A percentile compares a stretch with the other conserved stretches of the same genome.
phyloP scores from a whole-genome alignment of 2,797 vertebrate genomes.

The Hyperoplus immaculatus region DNA sequence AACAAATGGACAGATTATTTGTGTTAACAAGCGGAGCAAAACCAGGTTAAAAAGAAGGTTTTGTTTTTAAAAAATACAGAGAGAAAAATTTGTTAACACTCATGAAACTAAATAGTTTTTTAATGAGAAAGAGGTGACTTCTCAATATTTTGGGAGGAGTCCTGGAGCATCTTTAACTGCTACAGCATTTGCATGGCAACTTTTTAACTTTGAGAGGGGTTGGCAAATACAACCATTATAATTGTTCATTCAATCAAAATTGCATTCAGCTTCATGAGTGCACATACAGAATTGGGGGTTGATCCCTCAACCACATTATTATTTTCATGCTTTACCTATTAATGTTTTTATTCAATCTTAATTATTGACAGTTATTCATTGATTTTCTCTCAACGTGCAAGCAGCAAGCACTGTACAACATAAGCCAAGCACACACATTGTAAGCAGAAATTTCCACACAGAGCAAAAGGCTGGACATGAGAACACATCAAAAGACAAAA shows the following conservation, averaged over 20 bases:
- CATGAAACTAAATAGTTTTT: background rate
- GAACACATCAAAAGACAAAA: constrained; percentile 1
- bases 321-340: constrained; percentile 5
- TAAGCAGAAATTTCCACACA: constrained; percentile 28
- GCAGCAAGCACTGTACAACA: constrained; percentile 64
- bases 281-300: background rate
- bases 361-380: background rate
- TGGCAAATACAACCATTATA: background rate
- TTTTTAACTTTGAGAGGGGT: background rate
- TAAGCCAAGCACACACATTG: constrained; percentile 50
- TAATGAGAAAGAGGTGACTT: background rate
- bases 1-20: background rate
- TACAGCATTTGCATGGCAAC: background rate
- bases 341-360: background rate
- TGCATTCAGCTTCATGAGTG: background rate
- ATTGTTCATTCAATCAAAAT: background rate
- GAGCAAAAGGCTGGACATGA: constrained; percentile 10
- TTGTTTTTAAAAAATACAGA: constrained; percentile 16
- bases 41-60: background rate
- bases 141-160: background rate
- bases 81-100: background rate
- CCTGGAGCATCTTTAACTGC: background rate
- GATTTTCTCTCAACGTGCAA: constrained; percentile 15
- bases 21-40: background rate
- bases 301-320: background rate